Evolutionary conservation across 2,888 invertebrate species (phyloP).

Genomic region (Trileptium ribeirensis): DNA sequence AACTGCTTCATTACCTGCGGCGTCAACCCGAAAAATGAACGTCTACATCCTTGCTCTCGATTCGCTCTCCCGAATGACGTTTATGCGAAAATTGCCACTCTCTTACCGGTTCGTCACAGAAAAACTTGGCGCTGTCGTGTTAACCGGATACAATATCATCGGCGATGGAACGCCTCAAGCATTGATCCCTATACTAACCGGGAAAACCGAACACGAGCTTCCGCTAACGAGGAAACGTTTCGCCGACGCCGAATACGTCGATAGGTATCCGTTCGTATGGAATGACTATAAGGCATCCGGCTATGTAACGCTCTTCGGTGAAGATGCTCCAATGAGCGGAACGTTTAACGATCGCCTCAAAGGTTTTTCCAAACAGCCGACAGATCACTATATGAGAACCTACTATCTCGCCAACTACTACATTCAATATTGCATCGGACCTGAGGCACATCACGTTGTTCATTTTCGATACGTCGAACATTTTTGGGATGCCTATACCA

Average conservation of each 20-base stretch:
- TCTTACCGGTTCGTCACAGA: conserved; percentile 26
- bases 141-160: conserved; percentile 54
- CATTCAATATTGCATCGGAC: conserved; percentile 45
- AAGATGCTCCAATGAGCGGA: conserved; percentile 47
- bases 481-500: conserved; percentile 45
- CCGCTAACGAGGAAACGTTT: conserved; percentile 52
- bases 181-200: conserved; percentile 54
- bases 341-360: conserved; percentile 52
- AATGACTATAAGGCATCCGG: conserved; percentile 47
- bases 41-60: conserved; percentile 51
- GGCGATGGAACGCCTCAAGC: conserved; percentile 56
- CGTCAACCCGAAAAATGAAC: conserved; percentile 32
- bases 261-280: conserved; percentile 56
- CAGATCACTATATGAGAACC: conserved; percentile 51
- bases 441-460: conserved; percentile 40
- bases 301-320: conserved; percentile 53
- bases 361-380: conserved; percentile 51
- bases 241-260: conserved; percentile 48
- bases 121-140: conserved; percentile 41
- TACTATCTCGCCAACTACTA: conserved; percentile 40
- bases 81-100: conserved; percentile 34
- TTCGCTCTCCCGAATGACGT: conserved; percentile 49
- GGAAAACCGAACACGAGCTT: conserved; percentile 53
- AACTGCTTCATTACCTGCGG: too few relatives aligned
- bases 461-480: conserved; percentile 51